Percentiles rank a stretch among this genome's conserved stretches.
Conservation (phyloP, 2,888 invertebrate genomes). For the Crioceris asparagi region DNA sequence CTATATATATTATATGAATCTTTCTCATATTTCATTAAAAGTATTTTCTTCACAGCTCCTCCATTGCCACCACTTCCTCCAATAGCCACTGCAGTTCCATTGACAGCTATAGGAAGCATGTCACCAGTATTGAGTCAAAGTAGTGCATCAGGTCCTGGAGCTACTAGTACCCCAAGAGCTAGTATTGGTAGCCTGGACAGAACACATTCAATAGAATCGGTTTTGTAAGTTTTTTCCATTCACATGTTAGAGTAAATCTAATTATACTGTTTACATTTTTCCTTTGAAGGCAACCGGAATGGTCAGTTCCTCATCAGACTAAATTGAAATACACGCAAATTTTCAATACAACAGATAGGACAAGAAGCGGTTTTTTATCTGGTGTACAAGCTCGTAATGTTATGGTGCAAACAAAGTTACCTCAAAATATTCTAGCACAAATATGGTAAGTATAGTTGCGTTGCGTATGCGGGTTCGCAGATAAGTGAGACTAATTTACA, state of each 20-base stretch:
- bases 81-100: slow-evolving; percentile 4
- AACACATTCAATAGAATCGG: slow-evolving; percentile 36
- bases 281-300: slow-evolving; percentile 60
- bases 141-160: slow-evolving; percentile 27
- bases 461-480: too few species aligned
- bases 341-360: slow-evolving; percentile 85
- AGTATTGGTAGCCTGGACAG: slow-evolving; percentile 38
- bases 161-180: slow-evolving; percentile 35
- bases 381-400: slow-evolving; percentile 89
- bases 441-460: slow-evolving; percentile 58
- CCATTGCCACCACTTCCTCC: slow-evolving; percentile 33
- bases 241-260: too few species aligned
- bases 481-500: too few species aligned
- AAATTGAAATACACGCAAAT: slow-evolving; percentile 88
- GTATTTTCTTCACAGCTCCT: too few species aligned
- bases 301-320: slow-evolving; percentile 77
- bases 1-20: too few species aligned
- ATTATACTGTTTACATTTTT: too few species aligned
- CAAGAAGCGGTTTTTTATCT: slow-evolving; percentile 76
- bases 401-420: slow-evolving; percentile 85
- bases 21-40: too few species aligned
- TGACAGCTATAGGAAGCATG: slow-evolving; percentile 7
- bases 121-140: slow-evolving; percentile 5
- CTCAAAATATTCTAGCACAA: slow-evolving; percentile 81
- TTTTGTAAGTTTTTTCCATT: slow-evolving; percentile 37